Percentiles rank a stretch among this genome's conserved stretches.
phyloP scores from a whole-genome alignment of 2,888 invertebrate genomes.

The Hydriomena furcata region DNA sequence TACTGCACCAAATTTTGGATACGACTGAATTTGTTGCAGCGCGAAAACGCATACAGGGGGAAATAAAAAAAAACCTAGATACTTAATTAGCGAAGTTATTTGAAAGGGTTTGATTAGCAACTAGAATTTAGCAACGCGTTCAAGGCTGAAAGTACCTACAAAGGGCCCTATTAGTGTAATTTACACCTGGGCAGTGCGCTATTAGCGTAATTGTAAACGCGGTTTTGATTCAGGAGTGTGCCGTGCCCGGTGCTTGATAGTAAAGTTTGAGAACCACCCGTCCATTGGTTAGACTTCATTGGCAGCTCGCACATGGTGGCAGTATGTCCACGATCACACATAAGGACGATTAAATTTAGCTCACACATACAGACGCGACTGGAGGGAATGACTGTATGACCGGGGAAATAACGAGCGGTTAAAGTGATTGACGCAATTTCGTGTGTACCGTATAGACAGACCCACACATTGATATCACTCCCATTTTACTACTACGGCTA shows the following conservation, averaged over 20 bases:
- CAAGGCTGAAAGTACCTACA: constrained; percentile 48
- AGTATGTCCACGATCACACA: constrained; percentile 67
- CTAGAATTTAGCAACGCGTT: constrained; percentile 44
- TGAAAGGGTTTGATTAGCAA: constrained; percentile 50
- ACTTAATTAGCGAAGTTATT: constrained; percentile 54
- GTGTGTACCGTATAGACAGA: constrained; percentile 58
- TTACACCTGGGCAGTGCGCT: too few species aligned
- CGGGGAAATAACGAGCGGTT: constrained; percentile 67
- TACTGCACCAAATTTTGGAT: constrained; percentile 14
- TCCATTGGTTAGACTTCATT: constrained; percentile 73
- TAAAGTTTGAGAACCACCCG: constrained; percentile 66
- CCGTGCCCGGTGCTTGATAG: too few species aligned
- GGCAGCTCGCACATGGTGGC: constrained; percentile 76
- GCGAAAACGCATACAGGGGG: constrained; percentile 39
- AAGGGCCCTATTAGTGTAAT: constrained; percentile 33
- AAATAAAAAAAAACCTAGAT: constrained; percentile 50
- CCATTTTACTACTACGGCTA: constrained; percentile 74
- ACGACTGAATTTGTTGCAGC: constrained; percentile 29
- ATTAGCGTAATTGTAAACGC: too few species aligned
- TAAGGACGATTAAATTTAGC: constrained; percentile 76
- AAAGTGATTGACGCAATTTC: constrained; percentile 75
- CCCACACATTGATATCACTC: constrained; percentile 64
- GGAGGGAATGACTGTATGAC: constrained; percentile 66
- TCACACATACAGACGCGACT: constrained; percentile 57
- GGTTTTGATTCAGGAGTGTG: too few species aligned